These are phyloP conservation scores for Thamnaconus septentrionalis DNA, from an alignment of 2,113 vertebrate species.

Conservation along the genomic window DNA sequence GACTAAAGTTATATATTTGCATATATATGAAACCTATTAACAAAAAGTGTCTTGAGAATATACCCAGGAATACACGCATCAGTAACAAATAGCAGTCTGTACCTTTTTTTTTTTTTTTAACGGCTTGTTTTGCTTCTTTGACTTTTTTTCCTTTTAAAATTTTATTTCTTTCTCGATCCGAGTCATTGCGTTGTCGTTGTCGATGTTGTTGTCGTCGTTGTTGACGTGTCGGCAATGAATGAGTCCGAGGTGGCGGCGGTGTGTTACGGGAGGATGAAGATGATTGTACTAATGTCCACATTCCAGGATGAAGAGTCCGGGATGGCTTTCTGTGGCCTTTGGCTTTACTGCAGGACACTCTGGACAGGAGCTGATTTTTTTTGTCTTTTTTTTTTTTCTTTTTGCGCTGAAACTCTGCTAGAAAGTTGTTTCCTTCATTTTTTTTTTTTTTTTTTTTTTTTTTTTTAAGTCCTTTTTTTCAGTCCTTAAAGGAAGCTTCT, in stretches of 20 bases:
- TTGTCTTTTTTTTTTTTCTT: neutral
- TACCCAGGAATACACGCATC: slow-evolving; percentile 76
- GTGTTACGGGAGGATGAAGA: slow-evolving; percentile 58
- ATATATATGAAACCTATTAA: slow-evolving; percentile 75
- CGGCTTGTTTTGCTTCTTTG: too few relatives aligned
- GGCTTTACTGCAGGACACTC: slow-evolving; percentile 51
- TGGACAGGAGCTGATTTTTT: slow-evolving; percentile 31
- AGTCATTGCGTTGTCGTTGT: neutral
- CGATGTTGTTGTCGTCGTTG: slow-evolving; percentile 46
- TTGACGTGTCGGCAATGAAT: slow-evolving; percentile 52
- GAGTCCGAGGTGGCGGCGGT: slow-evolving; percentile 35
- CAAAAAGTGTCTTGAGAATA: slow-evolving; percentile 78
- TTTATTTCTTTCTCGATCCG: too few relatives aligned
- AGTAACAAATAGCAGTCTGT: slow-evolving; percentile 74
- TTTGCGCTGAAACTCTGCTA: neutral
- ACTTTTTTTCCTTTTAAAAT: too few relatives aligned
- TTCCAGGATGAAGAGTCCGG: slow-evolving; percentile 69
- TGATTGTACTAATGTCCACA: slow-evolving; percentile 69
- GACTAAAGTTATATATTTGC: slow-evolving; percentile 73
- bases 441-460: neutral
- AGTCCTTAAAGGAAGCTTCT: slow-evolving; percentile 38
- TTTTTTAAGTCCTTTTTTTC: slow-evolving; percentile 3
- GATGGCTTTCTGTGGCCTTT: slow-evolving; percentile 72
- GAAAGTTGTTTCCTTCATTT: neutral
- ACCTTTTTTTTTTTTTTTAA: slow-evolving; percentile 53